Evolutionary conservation across 2,888 invertebrate species (phyloP).

Genomic region (Synergus laeviventris): DNA sequence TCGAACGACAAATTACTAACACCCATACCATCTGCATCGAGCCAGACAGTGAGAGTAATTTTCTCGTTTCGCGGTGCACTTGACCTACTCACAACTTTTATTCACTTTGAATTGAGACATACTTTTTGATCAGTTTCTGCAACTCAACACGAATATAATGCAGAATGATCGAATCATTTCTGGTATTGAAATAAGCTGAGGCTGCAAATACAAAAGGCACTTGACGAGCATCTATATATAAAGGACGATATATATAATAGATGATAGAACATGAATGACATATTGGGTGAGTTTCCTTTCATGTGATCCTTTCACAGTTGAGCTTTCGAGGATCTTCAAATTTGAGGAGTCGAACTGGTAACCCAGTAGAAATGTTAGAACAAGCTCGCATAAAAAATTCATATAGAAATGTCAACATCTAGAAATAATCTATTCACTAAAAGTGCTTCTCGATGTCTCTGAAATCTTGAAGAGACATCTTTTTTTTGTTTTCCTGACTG

Average conservation of each 20-base stretch:
- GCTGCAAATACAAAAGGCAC: conserved; percentile 27
- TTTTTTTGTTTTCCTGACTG: too few relatives aligned
- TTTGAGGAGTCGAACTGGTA: neutral
- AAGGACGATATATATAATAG: too few relatives aligned
- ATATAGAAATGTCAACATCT: neutral
- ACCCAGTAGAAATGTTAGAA: neutral
- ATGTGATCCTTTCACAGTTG: neutral
- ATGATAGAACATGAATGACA: conserved; percentile 11
- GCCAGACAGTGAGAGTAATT: conserved; percentile 27
- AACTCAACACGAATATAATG: conserved; percentile 6
- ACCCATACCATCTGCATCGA: conserved; percentile 6
- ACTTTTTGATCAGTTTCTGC: conserved; percentile 26
- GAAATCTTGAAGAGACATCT: neutral
- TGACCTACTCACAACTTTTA: neutral
- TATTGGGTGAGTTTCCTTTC: neutral
- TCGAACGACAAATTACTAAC: conserved; percentile 33
- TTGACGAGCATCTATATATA: conserved; percentile 2
- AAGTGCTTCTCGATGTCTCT: neutral
- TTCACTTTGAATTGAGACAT: conserved; percentile 4
- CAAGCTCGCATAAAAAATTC: neutral
- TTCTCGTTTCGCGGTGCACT: conserved; percentile 21
- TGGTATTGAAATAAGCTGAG: conserved; percentile 27
- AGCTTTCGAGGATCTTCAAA: conserved; percentile 6
- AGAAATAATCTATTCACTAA: neutral
- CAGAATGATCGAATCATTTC: conserved; percentile 17